Evolutionary conservation across 2,113 vertebrate genomes (phyloP), one percentile per base, ranked within the genome.

Genomic region (Laterallus jamaicensis): DNA sequence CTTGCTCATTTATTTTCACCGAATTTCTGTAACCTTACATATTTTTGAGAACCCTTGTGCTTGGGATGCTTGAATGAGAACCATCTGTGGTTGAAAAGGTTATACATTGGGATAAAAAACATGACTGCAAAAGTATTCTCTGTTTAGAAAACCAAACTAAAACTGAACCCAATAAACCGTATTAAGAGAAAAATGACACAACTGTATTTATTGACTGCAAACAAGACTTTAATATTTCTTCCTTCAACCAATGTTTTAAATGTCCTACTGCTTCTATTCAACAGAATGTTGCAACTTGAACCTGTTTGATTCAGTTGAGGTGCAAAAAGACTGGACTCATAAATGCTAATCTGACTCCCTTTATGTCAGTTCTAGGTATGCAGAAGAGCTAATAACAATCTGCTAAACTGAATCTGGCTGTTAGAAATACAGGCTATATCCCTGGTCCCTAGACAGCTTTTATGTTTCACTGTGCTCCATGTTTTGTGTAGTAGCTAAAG

Each of bases 191-290:
- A 77, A 82, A 71, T 83, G 20, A 86, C 63, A 86, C 56, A 67
- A 70, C 47, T 75, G 9, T 42, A 44, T 64, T 69, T 1, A 66
- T 39, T 50, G 68, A 78, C 35, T 84, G 69, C 77, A 93, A 83
- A 79, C 21, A 26, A 26, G 24, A 73, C 84, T 94, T 93, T 94
- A 88, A 64, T 21, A 62, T 96, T 96, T 92, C 60, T 88, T 91
- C 49, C 82, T 91, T 82, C 58, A 63, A 90, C 49, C 64, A 62
- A 28, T 77, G 32, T 80, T 77, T 74, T 74, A 32, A 35, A 77
- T 44, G 40, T 90, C 54, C 44, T 78, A 44, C 62, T 90, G 32
- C 39, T 90, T 93, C 83, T 84, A 37, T 90, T 94, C 20, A 74
- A 50, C 47, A 64, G 40, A 86, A 40, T 56, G 37, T 77, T 90